Evolutionary conservation across 2,888 invertebrate genomes (phyloP).

Genomic region (Tanypteryx hageni): DNA sequence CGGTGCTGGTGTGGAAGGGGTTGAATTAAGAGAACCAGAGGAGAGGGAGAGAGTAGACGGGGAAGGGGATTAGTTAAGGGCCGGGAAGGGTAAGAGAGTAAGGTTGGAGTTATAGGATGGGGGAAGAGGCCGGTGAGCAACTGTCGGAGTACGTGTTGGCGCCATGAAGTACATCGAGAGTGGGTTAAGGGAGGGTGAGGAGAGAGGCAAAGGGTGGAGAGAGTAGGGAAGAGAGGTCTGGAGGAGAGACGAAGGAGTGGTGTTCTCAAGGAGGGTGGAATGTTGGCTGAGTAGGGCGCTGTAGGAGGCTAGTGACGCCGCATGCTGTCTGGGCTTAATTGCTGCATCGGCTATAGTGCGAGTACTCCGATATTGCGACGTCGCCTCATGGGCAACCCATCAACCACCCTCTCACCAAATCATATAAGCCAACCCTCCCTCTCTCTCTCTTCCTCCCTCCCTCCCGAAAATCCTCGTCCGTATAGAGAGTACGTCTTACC

Average conservation of each 20-base stretch:
- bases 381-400: conserved; percentile 39
- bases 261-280: conserved; percentile 58
- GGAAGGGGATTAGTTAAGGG: conserved; percentile 25
- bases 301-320: conserved; percentile 64
- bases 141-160: conserved; percentile 63
- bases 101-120: not conserved
- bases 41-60: not conserved
- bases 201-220: not conserved
- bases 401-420: conserved; percentile 52
- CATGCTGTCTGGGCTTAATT: conserved; percentile 64
- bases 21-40: conserved; percentile 45
- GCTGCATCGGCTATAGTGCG: conserved; percentile 64
- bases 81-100: not conserved
- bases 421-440: conserved; percentile 11
- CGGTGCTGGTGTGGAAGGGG: conserved; percentile 8
- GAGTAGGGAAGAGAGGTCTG: not conserved
- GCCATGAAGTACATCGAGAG: conserved; percentile 47
- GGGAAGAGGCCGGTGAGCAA: conserved; percentile 37
- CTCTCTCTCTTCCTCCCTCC: not conserved
- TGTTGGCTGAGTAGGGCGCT: conserved; percentile 62
- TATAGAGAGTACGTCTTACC: conserved; percentile 25
- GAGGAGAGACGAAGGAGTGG: conserved; percentile 26
- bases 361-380: conserved; percentile 49
- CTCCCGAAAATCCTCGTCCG: not conserved
- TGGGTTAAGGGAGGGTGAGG: not conserved